Base-by-base conservation (phyloP, 2,888 invertebrate genomes). In the Andrena bicolor region DNA sequence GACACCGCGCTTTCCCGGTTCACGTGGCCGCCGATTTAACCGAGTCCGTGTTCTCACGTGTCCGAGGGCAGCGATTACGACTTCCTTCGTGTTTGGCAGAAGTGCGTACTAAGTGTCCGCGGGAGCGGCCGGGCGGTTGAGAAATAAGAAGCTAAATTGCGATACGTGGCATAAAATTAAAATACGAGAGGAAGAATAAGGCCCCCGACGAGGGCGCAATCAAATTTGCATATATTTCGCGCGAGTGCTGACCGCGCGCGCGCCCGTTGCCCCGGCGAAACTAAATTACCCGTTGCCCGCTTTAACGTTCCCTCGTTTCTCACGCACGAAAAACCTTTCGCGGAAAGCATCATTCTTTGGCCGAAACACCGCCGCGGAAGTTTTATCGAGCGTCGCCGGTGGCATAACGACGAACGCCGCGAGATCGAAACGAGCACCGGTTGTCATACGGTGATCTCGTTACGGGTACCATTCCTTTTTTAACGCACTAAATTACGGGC, bases 181-280 rank as follows among this genome's bases (percentile, higher is more conserved):
- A 69, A 69, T 53, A 65, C 65, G 26, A n/a, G 28, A 51, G 48
- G 66, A 76, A 76, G 68, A 68, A 58, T 64, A 68, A 41, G 76
- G 41, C 23, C 26, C 41, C 3, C 23, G 48, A 23, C 6, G 26
- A 23, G 20, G 16, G 32, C 58, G 65, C 65, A 56, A 66, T 65
- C 53, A 49, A 76, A 80, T 80, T 80, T 77, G 70, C 80, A 80
- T 80, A 71, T 61, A 77, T 77, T 80, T 80, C 80, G 63, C 64
- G 66, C 65, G 30, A 77, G 60, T 66, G 48, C 60, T 48, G 28
- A 60, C 16, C 41, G 41, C 41, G 41, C 58, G 41, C 58, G 61
- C 68, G 68, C 72, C 16, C 53, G 35, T 63, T 72, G 41, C 41
- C 72, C 35, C 23, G 41, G 8, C 51, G 30, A 32, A 20, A 51